Evolutionary conservation across 1,140 invertebrate genomes (phyloP), one percentile per base, ranked within the genome.

Genomic region (Cotesia vestalis): DNA sequence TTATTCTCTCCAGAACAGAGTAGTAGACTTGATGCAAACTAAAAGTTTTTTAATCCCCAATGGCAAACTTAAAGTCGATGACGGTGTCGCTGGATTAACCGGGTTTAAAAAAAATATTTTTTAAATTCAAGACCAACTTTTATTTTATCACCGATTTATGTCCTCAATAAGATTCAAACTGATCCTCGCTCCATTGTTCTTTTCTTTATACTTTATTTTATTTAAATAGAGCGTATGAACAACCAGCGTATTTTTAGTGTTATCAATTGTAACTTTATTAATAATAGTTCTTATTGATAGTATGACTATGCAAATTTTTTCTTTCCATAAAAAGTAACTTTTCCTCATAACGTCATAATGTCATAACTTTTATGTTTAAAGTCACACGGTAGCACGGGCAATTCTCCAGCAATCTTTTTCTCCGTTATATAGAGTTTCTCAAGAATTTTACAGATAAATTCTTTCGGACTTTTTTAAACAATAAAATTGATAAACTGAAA

Each of bases 401-500:
- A 53, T 46, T 17, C 51, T 55, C 40, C 57, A 70, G 38, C 35
- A 60, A 59, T 17, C 55, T 55, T 66, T 64, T 57, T 14, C 4
- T 51, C 51, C 17, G 57, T 55, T 17, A 55, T 55, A 66, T 17
- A 27, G 4, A 20, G 35, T 36, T 55, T n/a, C n/a, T n/a, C 40
- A 46, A 64, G 51, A 46, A 53, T 69, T 69, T 38, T 59, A 20
- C 27, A 14, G 5, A 12, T 12, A 53, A 36, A 38, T 71, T 71
- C 64, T 67, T 55, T 12, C 12, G 36, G 12, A 14, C 9, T n/a
- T 67, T 55, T 67, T 34, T 67, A 59, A 55, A 27, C 35, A 63
- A 71, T 71, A 71, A 71, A 71, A 52, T 71, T 66, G 46, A 66
- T 34, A 53, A 53, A 64, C 27, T 64, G 61, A 35, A 71, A 71